phyloP scores from a whole-genome alignment of 2,797 vertebrate species.

The Mallotus villosus region DNA sequence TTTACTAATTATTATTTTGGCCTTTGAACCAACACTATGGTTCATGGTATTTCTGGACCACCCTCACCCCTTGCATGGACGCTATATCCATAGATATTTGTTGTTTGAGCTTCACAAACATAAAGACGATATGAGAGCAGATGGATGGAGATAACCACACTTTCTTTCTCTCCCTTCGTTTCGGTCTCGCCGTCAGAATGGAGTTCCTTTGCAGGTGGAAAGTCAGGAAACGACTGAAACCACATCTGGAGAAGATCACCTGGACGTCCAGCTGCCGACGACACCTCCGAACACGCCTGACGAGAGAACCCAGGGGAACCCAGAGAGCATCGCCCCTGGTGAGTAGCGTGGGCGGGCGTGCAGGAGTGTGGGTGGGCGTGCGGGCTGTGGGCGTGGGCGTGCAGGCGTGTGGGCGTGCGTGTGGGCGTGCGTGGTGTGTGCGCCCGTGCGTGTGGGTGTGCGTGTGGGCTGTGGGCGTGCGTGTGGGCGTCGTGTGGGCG shows the following conservation, averaged over 20 bases:
- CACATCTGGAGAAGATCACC: conserved; percentile 53
- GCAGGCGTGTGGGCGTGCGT: neutral
- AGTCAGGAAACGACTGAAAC: conserved; percentile 62
- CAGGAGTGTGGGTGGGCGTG: neutral
- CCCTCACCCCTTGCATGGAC: no score
- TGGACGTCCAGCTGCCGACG: conserved; percentile 65
- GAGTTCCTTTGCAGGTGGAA: conserved; percentile 52
- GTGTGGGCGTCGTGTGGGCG: no score
- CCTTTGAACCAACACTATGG: no score
- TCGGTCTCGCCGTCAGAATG: conserved; percentile 51
- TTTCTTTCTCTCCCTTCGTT: neutral
- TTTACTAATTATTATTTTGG: neutral
- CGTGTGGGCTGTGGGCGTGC: no score
- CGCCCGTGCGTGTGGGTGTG: no score
- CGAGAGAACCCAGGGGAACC: conserved; percentile 74
- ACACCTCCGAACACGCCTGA: conserved; percentile 76
- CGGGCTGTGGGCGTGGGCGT: neutral
- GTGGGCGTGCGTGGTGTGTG: no score
- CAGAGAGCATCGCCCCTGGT: conserved; percentile 90
- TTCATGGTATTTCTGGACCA: no score
- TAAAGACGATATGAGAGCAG: neutral
- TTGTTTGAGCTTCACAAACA: neutral
- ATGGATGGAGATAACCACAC: no score
- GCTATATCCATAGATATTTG: neutral
- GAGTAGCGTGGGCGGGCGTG: conserved; percentile 53